phyloP scores from a whole-genome alignment of 2,888 invertebrate genomes.

The Eremobia ochroleuca region DNA sequence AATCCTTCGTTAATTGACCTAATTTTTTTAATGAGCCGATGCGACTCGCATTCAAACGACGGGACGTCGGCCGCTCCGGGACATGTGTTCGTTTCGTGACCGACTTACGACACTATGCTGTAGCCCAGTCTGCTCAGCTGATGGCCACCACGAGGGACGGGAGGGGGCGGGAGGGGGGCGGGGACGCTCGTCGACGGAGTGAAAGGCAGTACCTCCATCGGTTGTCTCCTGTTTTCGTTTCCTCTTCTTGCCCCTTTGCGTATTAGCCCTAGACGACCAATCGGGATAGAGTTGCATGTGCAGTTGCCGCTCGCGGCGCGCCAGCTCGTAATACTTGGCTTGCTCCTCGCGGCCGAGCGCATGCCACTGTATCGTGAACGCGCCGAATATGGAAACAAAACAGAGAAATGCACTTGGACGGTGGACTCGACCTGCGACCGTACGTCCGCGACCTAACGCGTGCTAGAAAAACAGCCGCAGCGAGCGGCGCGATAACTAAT shows the following conservation, averaged over 20 bases:
- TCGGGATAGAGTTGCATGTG: constrained; percentile 99
- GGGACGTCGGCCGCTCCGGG: constrained; percentile 82
- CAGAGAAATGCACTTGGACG: constrained; percentile 89
- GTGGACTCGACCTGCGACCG: constrained; percentile 80
- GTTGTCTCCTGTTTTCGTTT: constrained; percentile 99
- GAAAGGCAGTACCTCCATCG: constrained; percentile 97
- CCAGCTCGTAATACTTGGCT: constrained; percentile 99
- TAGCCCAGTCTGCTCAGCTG: constrained; percentile 55
- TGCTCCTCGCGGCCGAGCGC: constrained; percentile 99
- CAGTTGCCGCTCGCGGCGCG: constrained; percentile 99
- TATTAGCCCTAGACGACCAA: constrained; percentile 99
- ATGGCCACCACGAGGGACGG: constrained; percentile 53
- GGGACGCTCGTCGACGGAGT: constrained; percentile 81
- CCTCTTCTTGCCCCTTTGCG: constrained; percentile 99
- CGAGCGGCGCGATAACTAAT: constrained; percentile 81
- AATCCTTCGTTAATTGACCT: constrained; percentile 89
- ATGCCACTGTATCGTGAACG: constrained; percentile 97
- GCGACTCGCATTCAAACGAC: constrained; percentile 73
- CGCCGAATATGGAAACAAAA: constrained; percentile 90
- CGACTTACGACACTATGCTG: constrained; percentile 64
- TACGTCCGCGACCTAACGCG: constrained; percentile 87
- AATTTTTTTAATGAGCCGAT: constrained; percentile 84
- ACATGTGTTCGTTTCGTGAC: constrained; percentile 74
- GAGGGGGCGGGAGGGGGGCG: constrained; percentile 57
- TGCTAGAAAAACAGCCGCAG: constrained; percentile 94